These are phyloP conservation scores for Vidua chalybeata DNA, from an alignment of 2,113 vertebrate species.

Conservation along the genomic window DNA sequence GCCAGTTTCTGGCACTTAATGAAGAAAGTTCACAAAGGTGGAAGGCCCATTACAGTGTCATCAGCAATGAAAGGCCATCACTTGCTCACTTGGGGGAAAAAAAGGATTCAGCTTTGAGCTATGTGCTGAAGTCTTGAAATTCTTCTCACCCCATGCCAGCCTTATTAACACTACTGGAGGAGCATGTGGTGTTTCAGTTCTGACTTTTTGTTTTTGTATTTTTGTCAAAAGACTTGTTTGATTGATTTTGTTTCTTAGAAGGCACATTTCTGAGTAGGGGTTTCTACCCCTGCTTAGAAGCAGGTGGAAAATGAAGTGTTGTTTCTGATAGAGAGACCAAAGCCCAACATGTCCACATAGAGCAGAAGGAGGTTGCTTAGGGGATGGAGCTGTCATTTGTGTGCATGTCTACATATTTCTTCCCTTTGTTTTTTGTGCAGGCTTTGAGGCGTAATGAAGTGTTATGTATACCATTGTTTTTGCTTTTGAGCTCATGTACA, in stretches of 20 bases:
- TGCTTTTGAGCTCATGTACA: not conserved
- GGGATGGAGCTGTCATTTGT: not conserved
- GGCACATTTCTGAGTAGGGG: not conserved
- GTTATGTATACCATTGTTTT: not conserved
- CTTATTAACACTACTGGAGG: not conserved
- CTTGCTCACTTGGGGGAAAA: not conserved
- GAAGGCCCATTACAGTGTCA: not conserved
- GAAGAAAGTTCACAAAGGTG: conserved; percentile 9
- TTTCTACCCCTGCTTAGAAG: not conserved
- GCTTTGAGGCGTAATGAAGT: not conserved
- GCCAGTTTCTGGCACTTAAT: not conserved
- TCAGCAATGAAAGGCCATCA: not conserved
- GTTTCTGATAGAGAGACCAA: not conserved
- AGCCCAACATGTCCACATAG: accelerated
- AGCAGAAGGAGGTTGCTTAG: not conserved
- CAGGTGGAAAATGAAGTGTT: not conserved
- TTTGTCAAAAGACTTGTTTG: not conserved
- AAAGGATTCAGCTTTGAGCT: not conserved
- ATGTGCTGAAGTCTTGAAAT: not conserved
- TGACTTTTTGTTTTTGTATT: not conserved
- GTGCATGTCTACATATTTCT: not conserved
- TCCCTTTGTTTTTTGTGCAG: not conserved
- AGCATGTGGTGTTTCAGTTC: not conserved
- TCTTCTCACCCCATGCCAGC: not conserved
- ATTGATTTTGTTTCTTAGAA: not conserved